Conservation (phyloP, 1,140 invertebrate genomes). For the Chelonus insularis region DNA sequence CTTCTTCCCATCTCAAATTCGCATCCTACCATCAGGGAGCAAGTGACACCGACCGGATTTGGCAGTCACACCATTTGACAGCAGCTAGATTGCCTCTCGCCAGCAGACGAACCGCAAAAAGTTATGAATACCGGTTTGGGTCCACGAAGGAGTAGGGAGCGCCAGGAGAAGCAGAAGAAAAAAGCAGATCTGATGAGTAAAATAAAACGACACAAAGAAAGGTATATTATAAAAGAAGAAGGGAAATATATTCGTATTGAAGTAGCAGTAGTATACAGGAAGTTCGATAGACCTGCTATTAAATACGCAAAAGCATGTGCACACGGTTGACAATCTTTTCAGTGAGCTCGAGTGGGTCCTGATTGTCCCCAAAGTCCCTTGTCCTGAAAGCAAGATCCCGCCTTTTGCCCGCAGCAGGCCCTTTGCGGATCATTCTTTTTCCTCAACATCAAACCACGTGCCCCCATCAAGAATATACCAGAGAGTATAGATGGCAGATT, state of each 20-base stretch:
- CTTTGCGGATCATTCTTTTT: conserved; percentile 9
- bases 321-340: conserved; percentile 41
- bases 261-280: conserved; percentile 33
- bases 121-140: conserved; percentile 46
- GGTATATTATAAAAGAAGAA: background rate
- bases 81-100: conserved; percentile 43
- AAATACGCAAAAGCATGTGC: conserved; percentile 40
- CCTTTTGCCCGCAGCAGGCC: conserved; percentile 24
- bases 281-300: conserved; percentile 44
- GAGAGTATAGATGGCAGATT: background rate
- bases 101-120: conserved; percentile 44
- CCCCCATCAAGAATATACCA: background rate
- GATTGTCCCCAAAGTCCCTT: conserved; percentile 11
- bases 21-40: conserved; percentile 4
- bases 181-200: conserved; percentile 13
- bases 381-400: background rate
- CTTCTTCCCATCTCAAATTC: conserved; percentile 10
- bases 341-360: conserved; percentile 33
- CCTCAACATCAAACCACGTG: background rate
- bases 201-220: conserved; percentile 9
- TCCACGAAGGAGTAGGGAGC: conserved; percentile 27
- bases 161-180: conserved; percentile 1
- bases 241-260: background rate
- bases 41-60: conserved; percentile 45
- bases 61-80: conserved; percentile 48